Evolutionary conservation across 2,797 vertebrate genomes (phyloP).

Genomic region (Smutsia gigantea): DNA sequence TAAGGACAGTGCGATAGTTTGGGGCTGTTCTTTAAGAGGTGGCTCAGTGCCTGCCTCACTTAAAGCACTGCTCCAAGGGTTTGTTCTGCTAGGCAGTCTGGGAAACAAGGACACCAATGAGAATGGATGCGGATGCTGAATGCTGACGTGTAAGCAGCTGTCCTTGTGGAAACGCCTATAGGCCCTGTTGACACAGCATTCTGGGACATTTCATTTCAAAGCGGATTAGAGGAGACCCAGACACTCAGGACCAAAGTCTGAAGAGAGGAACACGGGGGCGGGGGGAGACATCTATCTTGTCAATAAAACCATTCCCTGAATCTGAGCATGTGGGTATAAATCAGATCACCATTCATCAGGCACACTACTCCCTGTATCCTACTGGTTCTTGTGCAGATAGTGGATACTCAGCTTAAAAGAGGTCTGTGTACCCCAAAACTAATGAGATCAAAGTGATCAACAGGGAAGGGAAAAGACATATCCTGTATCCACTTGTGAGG

Average conservation of each 20-base stretch:
- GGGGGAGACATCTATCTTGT: not conserved
- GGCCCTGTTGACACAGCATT: not conserved
- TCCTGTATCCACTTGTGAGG: not conserved
- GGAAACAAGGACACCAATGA: not conserved
- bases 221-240: constrained; percentile 40
- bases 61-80: not conserved
- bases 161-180: not conserved
- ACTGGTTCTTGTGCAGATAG: not conserved
- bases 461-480: not conserved
- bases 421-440: not conserved
- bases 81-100: not conserved
- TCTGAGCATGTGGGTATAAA: not conserved
- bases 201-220: constrained; percentile 2
- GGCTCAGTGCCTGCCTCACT: not conserved
- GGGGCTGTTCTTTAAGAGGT: not conserved
- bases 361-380: not conserved
- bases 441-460: not conserved
- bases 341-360: not conserved
- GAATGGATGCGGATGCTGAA: not conserved
- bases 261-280: not conserved
- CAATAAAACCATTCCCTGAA: not conserved
- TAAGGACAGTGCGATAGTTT: not conserved
- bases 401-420: not conserved
- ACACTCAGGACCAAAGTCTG: not conserved
- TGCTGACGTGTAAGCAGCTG: not conserved